Conservation (phyloP, 2,888 invertebrate species). For the Phania funesta region DNA sequence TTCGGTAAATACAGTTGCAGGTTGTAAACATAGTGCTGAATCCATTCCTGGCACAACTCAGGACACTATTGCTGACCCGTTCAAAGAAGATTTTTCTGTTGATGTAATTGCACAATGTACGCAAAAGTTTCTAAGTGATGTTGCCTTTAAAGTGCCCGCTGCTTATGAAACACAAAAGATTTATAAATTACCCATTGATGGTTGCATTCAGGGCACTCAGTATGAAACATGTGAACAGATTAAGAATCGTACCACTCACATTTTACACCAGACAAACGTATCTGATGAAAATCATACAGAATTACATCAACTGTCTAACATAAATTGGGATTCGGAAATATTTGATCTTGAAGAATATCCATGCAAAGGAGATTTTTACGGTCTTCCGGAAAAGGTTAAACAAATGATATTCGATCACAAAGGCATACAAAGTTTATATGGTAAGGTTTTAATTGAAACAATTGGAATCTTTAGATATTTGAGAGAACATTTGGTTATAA, state of each 20-base stretch:
- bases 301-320: constrained; percentile 69
- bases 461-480: too few relatives aligned
- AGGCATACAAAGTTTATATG: constrained; percentile 90
- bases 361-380: constrained; percentile 85
- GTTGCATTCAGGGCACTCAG: constrained; percentile 75
- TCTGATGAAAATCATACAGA: constrained; percentile 61
- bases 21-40: not conserved
- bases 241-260: constrained; percentile 68
- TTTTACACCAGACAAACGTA: constrained; percentile 28
- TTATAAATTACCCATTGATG: constrained; percentile 57
- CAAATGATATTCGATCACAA: constrained; percentile 87
- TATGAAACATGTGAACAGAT: constrained; percentile 75
- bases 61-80: not conserved
- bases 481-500: too few relatives aligned
- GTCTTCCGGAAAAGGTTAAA: constrained; percentile 87
- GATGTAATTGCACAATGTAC: constrained; percentile 74
- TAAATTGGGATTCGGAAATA: constrained; percentile 76
- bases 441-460: constrained; percentile 81
- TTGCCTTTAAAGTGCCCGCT: constrained; percentile 73
- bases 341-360: constrained; percentile 73
- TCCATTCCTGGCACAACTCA: constrained; percentile 4
- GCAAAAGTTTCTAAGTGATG: constrained; percentile 77
- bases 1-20: not conserved
- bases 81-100: constrained; percentile 62
- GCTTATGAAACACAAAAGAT: not conserved